Base-by-base conservation (phyloP, 2,888 invertebrate species). In the Sipha maydis region DNA sequence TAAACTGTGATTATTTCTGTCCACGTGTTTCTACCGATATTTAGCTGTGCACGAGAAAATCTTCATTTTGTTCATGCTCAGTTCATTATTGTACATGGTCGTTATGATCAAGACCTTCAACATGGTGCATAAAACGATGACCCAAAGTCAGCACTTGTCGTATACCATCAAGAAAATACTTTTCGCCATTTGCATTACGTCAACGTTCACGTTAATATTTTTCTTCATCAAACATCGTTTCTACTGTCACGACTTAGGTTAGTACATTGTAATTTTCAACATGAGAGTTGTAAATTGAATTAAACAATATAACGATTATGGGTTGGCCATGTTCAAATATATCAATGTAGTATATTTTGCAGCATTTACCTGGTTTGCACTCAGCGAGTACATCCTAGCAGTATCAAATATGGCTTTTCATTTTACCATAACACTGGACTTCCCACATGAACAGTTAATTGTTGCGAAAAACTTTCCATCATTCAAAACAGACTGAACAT, bases 321-420 rank as follows among this genome's bases (percentile, higher is more conserved):
- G 14, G 2, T 48, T 48, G 14, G 48, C 3, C 48, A 11, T 48
- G 48, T 48, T 48, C 48, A 48, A 48, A 48, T 48, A 48, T 14
- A 48, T 48, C 48, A 48, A 14, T 48, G 14, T 14, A 11, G 90
- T 90, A 88, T 94, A 48, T 48, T 48, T 48, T 94, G 90, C 93
- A 98, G 98, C 98, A 79, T 98, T 98, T 93, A 98, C 97, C 92
- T 96, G 96, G 95, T 98, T 98, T 93, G 97, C 98, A 2, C 94
- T 97, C 89, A 97, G 97, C 92, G 98, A 98, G 92, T 98, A 98
- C 92, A 94, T 97, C 91, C 95, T 98, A 91, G 97, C 98, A 89
- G 95, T 96, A 86, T 95, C 96, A 90, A 98, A 98, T 92, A 98
- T 98, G 97, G 95, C 95, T 89, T 98, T 97, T 93, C 98, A 98